Conservation (phyloP, 2,113 vertebrate genomes). For the Meriones unguiculatus region DNA sequence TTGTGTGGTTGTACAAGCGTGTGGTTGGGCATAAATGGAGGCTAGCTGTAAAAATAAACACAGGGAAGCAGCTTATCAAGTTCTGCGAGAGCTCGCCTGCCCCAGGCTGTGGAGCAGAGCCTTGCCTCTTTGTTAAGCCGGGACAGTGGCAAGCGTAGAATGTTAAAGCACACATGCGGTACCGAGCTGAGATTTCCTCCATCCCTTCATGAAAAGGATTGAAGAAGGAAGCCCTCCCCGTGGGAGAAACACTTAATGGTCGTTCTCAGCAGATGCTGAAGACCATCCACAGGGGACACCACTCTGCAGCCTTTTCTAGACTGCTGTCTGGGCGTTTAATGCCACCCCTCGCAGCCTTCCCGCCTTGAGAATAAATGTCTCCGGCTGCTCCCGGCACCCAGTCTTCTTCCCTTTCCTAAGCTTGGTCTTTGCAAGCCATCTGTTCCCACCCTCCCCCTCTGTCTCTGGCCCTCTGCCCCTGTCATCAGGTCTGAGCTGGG, state of each 20-base stretch:
- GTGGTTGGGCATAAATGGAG: conserved; percentile 66
- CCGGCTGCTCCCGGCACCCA: background rate
- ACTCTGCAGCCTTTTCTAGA: background rate
- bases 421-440: background rate
- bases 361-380: conserved; percentile 33
- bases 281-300: rapidly evolving
- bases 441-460: conserved; percentile 6
- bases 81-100: background rate
- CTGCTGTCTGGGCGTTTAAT: background rate
- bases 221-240: background rate
- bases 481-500: conserved; percentile 61
- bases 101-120: background rate
- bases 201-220: background rate
- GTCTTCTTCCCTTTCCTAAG: background rate
- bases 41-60: conserved; percentile 61
- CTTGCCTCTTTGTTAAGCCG: background rate
- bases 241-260: background rate
- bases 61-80: background rate
- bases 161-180: conserved; percentile 3
- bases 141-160: background rate
- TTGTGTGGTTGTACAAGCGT: background rate
- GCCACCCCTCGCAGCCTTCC: rapidly evolving
- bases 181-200: background rate
- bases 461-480: background rate
- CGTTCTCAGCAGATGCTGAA: background rate